These are phyloP conservation scores for Eidolon dupreanum DNA, from an alignment of 2,797 vertebrate genomes.

Conservation along the genomic window DNA sequence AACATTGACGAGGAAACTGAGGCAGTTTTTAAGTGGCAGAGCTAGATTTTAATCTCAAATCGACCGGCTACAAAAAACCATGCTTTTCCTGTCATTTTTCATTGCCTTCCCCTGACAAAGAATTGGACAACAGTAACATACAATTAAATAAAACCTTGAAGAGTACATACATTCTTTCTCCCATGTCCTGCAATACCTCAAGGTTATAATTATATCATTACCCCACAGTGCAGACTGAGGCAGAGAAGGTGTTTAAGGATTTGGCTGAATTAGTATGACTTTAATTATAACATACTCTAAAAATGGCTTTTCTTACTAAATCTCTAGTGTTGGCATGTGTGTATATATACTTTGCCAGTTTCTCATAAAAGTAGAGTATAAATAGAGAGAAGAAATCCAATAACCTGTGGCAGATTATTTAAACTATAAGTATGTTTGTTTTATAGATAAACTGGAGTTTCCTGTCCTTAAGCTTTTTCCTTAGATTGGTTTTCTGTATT, in stretches of 20 bases:
- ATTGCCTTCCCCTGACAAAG: slow-evolving; percentile 47
- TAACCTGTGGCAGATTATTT: slow-evolving; percentile 51
- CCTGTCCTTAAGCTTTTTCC: slow-evolving; percentile 31
- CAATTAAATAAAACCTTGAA: slow-evolving; percentile 48
- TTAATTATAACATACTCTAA: slow-evolving; percentile 56
- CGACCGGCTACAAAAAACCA: neutral
- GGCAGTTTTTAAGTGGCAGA: neutral
- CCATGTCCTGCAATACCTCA: neutral
- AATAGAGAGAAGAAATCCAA: slow-evolving; percentile 58
- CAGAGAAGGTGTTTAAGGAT: slow-evolving; percentile 32
- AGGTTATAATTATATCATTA: slow-evolving; percentile 51
- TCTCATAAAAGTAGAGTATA: slow-evolving; percentile 55
- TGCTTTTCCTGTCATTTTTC: slow-evolving; percentile 38
- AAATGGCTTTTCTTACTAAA: slow-evolving; percentile 60
- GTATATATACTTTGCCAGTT: slow-evolving; percentile 50
- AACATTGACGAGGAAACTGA: neutral
- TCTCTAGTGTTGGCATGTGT: neutral
- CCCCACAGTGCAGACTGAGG: neutral
- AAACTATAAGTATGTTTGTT: slow-evolving; percentile 51
- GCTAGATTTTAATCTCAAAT: neutral
- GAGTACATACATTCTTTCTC: neutral
- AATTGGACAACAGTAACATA: slow-evolving; percentile 51
- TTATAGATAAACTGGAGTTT: slow-evolving; percentile 55
- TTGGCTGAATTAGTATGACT: slow-evolving; percentile 54
- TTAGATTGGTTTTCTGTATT: neutral